Percentiles rank a stretch among this genome's conserved stretches.
These are phyloP conservation scores for Hydropsyche betteni DNA, from an alignment of 2,888 invertebrate genomes.

Conservation along the genomic window DNA sequence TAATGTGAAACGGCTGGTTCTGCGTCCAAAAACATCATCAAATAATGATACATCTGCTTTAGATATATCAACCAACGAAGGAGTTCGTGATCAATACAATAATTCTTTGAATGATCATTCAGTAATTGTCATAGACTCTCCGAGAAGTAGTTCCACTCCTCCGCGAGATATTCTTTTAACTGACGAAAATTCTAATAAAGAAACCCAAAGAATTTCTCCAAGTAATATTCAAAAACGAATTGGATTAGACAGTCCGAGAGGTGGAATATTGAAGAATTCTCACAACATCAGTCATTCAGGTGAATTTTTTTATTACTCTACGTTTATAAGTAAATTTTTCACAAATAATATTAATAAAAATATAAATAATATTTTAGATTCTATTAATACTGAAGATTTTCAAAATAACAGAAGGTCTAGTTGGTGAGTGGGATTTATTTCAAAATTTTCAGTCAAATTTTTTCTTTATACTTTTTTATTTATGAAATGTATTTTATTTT, in stretches of 20 bases:
- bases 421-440: conserved; percentile 36
- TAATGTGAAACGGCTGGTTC: conserved; percentile 77
- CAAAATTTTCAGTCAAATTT: background rate
- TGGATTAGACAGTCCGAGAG: conserved; percentile 46
- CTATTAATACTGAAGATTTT: conserved; percentile 1
- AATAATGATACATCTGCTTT: conserved; percentile 25
- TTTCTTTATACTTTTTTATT: background rate
- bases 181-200: background rate
- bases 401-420: conserved; percentile 38
- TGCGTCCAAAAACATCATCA: conserved; percentile 66
- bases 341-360: background rate
- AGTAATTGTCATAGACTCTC: background rate
- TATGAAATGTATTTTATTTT: background rate
- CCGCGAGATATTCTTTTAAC: background rate
- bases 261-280: conserved; percentile 40
- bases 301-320: conserved; percentile 12
- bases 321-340: too few relatives aligned
- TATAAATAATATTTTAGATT: background rate
- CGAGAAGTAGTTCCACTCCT: background rate
- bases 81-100: background rate
- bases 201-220: conserved; percentile 14
- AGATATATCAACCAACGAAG: background rate
- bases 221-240: conserved; percentile 45
- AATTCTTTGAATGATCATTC: background rate
- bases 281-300: conserved; percentile 34